phyloP scores from a whole-genome alignment of 2,113 vertebrate genomes.

The Siphamia tubifer region DNA sequence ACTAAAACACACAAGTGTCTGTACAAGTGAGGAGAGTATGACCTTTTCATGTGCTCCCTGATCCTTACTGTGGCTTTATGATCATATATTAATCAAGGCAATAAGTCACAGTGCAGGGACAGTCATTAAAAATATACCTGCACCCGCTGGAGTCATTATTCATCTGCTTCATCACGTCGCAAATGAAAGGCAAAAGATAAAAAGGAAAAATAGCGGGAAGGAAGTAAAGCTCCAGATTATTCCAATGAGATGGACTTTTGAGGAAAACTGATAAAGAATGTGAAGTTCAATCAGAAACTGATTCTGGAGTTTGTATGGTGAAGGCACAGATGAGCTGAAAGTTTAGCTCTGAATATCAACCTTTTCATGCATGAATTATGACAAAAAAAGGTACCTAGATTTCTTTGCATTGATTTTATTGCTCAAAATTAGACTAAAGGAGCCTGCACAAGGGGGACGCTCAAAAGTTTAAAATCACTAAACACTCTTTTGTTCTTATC shows the following conservation, averaged over 20 bases:
- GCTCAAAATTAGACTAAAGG: too few relatives aligned
- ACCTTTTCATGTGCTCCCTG: constrained; percentile 58
- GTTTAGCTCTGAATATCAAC: neutral
- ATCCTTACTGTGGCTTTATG: constrained; percentile 70
- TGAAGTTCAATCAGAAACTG: neutral
- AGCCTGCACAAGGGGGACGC: too few relatives aligned
- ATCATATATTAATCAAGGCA: constrained; percentile 80
- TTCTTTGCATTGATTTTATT: too few relatives aligned
- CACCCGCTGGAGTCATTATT: constrained; percentile 50
- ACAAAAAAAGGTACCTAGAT: too few relatives aligned
- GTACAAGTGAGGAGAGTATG: constrained; percentile 30
- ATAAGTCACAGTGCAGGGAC: constrained; percentile 57
- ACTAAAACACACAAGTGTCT: too few relatives aligned
- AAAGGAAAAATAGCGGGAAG: neutral
- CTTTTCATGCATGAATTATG: too few relatives aligned
- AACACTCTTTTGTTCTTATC: too few relatives aligned
- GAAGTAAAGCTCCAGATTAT: constrained; percentile 41
- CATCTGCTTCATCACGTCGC: constrained; percentile 38
- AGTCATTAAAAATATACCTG: constrained; percentile 75
- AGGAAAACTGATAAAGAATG: constrained; percentile 36
- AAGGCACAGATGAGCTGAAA: constrained; percentile 10
- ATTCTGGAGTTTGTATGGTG: constrained; percentile 20
- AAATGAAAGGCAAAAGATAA: constrained; percentile 9
- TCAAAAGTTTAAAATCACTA: too few relatives aligned
- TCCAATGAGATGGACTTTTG: constrained; percentile 29